Evolutionary conservation across 2,797 vertebrate genomes (phyloP).

Genomic region (Aplochiton taeniatus): DNA sequence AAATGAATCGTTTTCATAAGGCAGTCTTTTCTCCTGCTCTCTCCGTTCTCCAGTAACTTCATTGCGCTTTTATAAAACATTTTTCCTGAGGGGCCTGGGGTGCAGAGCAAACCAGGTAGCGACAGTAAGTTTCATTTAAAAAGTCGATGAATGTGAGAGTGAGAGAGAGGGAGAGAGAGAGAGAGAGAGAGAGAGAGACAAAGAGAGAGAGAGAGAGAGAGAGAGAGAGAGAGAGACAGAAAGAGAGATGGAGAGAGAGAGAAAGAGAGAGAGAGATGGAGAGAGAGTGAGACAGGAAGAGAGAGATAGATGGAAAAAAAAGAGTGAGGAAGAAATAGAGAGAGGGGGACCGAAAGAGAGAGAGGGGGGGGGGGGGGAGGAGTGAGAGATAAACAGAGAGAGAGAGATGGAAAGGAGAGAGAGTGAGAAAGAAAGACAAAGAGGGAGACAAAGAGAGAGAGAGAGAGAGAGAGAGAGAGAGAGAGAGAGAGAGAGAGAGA

Average conservation of each 20-base stretch:
- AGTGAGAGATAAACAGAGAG: background rate
- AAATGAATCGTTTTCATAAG: too few species aligned
- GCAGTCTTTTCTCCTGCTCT: background rate
- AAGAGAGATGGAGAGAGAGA: background rate
- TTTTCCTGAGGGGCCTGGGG: background rate
- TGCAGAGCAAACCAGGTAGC: background rate
- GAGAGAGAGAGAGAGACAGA: background rate
- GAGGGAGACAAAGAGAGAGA: constrained; percentile 7
- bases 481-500: background rate
- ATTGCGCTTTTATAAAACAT: background rate
- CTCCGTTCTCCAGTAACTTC: background rate
- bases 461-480: background rate
- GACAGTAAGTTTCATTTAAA: background rate
- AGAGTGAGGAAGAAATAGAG: background rate
- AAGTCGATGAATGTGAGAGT: constrained; percentile 19
- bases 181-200: constrained; percentile 24
- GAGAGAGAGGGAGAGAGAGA: constrained; percentile 15
- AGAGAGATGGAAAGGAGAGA: too few species aligned
- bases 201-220: constrained; percentile 10
- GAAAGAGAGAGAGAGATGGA: background rate
- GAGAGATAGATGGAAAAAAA: constrained; percentile 20
- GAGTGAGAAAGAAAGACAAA: constrained; percentile 25
- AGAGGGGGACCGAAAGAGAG: background rate
- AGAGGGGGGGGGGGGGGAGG: too few species aligned
- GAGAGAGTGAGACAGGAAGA: constrained; percentile 30